Evolutionary conservation across 2,797 vertebrate species (phyloP).

Genomic region (Brachymystax lenok): DNA sequence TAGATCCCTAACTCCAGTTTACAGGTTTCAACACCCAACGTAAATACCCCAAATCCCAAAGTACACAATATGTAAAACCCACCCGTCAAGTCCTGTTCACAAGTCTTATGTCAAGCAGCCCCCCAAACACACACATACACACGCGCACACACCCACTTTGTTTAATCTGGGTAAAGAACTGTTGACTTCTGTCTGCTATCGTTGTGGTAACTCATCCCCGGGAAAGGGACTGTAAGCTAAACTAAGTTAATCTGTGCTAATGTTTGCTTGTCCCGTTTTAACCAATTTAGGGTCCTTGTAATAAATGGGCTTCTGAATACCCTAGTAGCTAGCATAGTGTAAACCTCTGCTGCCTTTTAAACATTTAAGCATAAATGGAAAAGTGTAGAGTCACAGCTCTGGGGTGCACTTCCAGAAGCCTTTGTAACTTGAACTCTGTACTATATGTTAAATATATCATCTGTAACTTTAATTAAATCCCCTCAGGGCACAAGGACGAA

Average conservation of each 20-base stretch:
- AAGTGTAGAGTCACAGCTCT: background rate
- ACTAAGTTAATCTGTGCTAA: constrained; percentile 27
- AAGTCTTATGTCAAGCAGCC: background rate
- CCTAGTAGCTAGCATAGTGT: constrained; percentile 9
- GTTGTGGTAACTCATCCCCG: constrained; percentile 12
- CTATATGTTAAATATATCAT: no score
- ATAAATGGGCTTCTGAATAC: constrained; percentile 27
- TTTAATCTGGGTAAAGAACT: background rate
- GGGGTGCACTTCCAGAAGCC: no score
- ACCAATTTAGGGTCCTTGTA: constrained; percentile 56
- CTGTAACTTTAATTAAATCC: no score
- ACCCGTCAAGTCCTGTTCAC: background rate
- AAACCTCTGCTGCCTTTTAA: background rate
- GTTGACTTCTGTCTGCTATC: constrained; percentile 9
- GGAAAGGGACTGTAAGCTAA: constrained; percentile 54
- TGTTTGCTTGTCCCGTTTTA: constrained; percentile 61
- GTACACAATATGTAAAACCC: no score
- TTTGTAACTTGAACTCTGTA: no score
- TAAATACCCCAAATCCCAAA: no score
- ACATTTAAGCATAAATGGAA: background rate
- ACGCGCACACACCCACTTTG: background rate
- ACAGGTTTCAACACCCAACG: no score
- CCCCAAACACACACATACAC: background rate
- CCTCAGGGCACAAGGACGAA: background rate
- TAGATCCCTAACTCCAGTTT: no score